Evolutionary conservation across 2,888 invertebrate genomes (phyloP).

Genomic region (Beris chalybata): DNA sequence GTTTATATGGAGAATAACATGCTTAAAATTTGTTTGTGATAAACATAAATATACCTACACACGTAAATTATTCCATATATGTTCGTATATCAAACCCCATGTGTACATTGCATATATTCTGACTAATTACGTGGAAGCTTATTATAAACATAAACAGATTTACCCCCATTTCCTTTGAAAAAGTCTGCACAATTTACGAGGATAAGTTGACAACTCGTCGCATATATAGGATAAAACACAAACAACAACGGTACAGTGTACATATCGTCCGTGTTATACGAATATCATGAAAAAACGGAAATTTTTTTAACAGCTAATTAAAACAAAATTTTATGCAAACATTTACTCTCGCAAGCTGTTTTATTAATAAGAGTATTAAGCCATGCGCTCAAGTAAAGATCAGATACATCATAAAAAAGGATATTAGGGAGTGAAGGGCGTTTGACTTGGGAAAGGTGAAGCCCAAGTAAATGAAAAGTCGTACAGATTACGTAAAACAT

Average conservation of each 20-base stretch:
- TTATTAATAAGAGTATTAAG: constrained; percentile 20
- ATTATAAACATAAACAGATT: constrained; percentile 31
- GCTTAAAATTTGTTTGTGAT: no score
- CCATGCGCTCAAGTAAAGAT: constrained; percentile 8
- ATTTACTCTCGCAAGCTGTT: constrained; percentile 7
- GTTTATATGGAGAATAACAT: no score
- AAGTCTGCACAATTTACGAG: constrained; percentile 17
- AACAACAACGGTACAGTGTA: neutral
- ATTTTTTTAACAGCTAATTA: constrained; percentile 22
- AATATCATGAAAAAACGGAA: constrained; percentile 7
- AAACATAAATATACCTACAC: no score
- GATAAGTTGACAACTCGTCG: neutral
- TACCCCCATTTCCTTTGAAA: constrained; percentile 23
- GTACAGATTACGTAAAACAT: no score
- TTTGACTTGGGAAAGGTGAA: no score
- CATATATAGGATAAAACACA: neutral
- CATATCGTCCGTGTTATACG: neutral
- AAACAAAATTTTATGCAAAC: constrained; percentile 22
- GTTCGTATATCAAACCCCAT: neutral
- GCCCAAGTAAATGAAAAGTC: no score
- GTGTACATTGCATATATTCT: constrained; percentile 25
- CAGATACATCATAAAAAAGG: neutral
- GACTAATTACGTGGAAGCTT: constrained; percentile 30
- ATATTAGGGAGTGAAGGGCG: neutral
- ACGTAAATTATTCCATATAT: no score